Conservation (phyloP, 2,797 vertebrate species). For the Acipenser oxyrinchus region DNA sequence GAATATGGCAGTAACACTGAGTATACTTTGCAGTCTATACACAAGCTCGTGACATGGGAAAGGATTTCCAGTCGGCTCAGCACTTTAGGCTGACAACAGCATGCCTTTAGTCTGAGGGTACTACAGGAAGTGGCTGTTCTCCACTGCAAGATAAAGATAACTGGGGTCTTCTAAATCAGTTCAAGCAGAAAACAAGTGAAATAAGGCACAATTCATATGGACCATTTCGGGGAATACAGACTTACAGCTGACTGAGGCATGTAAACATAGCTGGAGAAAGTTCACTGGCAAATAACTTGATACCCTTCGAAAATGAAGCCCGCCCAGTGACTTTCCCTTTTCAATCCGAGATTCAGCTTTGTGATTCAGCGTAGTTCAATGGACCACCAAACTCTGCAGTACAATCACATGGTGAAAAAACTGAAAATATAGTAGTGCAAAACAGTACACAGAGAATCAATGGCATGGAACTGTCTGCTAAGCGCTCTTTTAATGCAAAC, state of each 20-base stretch:
- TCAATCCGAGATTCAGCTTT: constrained; percentile 40
- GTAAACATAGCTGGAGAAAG: constrained; percentile 55
- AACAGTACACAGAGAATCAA: constrained; percentile 33
- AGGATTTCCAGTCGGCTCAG: constrained; percentile 57
- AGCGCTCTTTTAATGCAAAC: constrained; percentile 18
- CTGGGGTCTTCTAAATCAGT: constrained; percentile 51
- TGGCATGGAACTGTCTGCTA: neutral
- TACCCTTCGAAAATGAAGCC: constrained; percentile 22
- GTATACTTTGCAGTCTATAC: constrained; percentile 78
- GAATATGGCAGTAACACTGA: constrained; percentile 98
- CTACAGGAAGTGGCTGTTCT: constrained; percentile 48
- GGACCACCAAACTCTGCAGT: constrained; percentile 38
- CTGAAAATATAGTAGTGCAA: constrained; percentile 55
- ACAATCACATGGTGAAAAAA: constrained; percentile 62
- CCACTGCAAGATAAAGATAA: constrained; percentile 29
- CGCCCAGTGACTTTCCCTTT: constrained; percentile 49
- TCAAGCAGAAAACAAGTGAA: constrained; percentile 72
- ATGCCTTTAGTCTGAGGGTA: constrained; percentile 64
- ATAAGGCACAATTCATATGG: constrained; percentile 98
- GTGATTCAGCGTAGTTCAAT: constrained; percentile 43
- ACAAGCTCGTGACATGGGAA: constrained; percentile 70
- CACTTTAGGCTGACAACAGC: constrained; percentile 47
- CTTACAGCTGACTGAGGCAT: constrained; percentile 60
- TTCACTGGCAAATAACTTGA: constrained; percentile 29
- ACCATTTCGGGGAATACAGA: constrained; percentile 61